A percentile compares a stretch with the other conserved stretches of the same genome.
Conservation (phyloP, 2,888 invertebrate genomes). For the Hydrotaea diabolus region DNA sequence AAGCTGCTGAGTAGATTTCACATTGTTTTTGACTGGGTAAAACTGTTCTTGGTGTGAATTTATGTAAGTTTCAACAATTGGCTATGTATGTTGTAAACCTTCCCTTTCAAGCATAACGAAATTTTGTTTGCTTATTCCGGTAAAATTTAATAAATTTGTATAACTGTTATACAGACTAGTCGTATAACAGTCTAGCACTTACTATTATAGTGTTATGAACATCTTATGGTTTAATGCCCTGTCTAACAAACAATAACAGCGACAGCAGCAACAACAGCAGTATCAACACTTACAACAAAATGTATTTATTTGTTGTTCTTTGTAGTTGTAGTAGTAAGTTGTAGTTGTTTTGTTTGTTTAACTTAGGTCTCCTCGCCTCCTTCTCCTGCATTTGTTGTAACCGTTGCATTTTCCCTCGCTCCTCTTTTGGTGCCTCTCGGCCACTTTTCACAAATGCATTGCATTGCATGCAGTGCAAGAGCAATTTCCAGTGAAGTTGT, state of each 20-base stretch:
- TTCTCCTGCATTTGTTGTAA: background rate
- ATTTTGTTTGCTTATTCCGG: too few relatives aligned
- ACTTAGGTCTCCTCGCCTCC: too few relatives aligned
- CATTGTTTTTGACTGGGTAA: too few relatives aligned
- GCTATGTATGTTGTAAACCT: too few relatives aligned
- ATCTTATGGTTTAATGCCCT: slow-evolving; percentile 54
- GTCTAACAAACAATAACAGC: slow-evolving; percentile 22
- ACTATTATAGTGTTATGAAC: background rate
- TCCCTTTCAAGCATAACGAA: too few relatives aligned
- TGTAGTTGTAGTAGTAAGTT: slow-evolving; percentile 9
- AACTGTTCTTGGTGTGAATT: too few relatives aligned
- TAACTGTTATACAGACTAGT: slow-evolving; percentile 31
- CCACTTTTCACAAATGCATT: background rate
- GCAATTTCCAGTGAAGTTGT: background rate
- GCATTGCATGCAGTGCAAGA: too few relatives aligned
- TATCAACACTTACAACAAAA: slow-evolving; percentile 9
- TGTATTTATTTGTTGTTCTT: slow-evolving; percentile 31
- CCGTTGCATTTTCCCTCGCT: background rate
- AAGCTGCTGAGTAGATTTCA: too few relatives aligned
- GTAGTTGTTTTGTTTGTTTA: background rate
- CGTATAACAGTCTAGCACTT: background rate
- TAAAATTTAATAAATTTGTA: slow-evolving; percentile 25
- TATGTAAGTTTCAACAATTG: too few relatives aligned
- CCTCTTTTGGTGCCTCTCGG: background rate
- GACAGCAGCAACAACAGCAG: background rate